Conservation (phyloP, 2,888 invertebrate genomes). For the Odontomyia ornata region DNA sequence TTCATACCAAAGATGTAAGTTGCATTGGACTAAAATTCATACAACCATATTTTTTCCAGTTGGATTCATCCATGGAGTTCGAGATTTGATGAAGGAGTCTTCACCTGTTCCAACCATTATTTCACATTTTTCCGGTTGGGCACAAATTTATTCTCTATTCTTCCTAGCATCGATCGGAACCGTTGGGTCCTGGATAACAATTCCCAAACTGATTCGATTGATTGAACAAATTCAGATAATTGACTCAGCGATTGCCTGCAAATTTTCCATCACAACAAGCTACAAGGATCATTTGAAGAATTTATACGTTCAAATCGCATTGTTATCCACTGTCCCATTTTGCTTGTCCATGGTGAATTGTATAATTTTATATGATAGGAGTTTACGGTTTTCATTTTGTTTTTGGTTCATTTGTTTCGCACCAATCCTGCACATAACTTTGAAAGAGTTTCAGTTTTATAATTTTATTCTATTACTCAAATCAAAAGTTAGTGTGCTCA, state of each 20-base stretch:
- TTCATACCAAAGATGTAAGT: no score
- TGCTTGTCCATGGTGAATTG: slow-evolving; percentile 57
- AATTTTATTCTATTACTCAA: slow-evolving; percentile 55
- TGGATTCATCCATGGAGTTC: slow-evolving; percentile 24
- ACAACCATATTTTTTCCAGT: slow-evolving; percentile 12
- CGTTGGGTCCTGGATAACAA: slow-evolving; percentile 54
- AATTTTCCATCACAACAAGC: slow-evolving; percentile 49
- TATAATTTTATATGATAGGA: slow-evolving; percentile 52
- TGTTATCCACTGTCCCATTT: slow-evolving; percentile 52
- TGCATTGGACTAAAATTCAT: no score
- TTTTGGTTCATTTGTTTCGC: slow-evolving; percentile 57
- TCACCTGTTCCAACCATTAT: slow-evolving; percentile 45
- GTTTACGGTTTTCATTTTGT: slow-evolving; percentile 47
- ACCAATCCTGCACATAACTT: slow-evolving; percentile 54
- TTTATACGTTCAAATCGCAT: slow-evolving; percentile 52
- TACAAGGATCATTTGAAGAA: slow-evolving; percentile 51
- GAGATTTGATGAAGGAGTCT: background rate
- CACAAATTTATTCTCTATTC: slow-evolving; percentile 54
- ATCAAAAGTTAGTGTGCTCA: slow-evolving; percentile 53
- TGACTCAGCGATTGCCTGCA: slow-evolving; percentile 52
- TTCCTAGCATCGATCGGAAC: slow-evolving; percentile 51
- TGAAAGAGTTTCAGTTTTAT: slow-evolving; percentile 56
- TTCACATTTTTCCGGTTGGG: slow-evolving; percentile 54
- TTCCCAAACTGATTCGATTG: slow-evolving; percentile 50
- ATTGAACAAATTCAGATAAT: slow-evolving; percentile 53